Conservation (phyloP, 1,140 invertebrate species). For the Pteromalus puparum region DNA sequence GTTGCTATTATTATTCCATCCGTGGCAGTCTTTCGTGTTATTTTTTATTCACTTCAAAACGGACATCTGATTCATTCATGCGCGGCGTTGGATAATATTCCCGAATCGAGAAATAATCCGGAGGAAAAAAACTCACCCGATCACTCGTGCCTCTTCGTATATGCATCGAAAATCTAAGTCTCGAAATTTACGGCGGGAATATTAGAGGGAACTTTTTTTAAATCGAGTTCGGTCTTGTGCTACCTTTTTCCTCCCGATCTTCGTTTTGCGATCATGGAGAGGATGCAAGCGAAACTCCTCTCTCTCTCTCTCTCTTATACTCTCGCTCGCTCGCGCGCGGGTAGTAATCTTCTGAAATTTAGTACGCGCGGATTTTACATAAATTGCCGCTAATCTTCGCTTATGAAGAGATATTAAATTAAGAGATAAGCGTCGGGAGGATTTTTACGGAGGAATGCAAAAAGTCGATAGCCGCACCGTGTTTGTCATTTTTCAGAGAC, state of each 20-base stretch:
- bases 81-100: background rate
- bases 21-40: background rate
- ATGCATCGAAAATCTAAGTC: background rate
- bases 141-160: no score
- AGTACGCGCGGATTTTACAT: background rate
- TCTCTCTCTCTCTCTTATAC: no score
- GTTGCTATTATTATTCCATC: background rate
- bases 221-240: background rate
- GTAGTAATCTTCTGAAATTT: background rate
- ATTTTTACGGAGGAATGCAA: background rate
- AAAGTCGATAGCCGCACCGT: background rate
- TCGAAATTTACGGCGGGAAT: background rate
- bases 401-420: constrained; percentile 5
- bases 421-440: background rate
- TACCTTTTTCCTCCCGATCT: background rate
- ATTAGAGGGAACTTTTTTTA: background rate
- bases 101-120: no score
- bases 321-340: no score
- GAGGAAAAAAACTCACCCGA: background rate
- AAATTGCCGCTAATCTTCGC: background rate
- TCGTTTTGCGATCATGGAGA: background rate
- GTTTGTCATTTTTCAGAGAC: background rate
- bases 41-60: no score
- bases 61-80: background rate
- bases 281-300: no score